Conservation (phyloP, 2,888 invertebrate species). For the Parapristionchus giblindavisi region DNA sequence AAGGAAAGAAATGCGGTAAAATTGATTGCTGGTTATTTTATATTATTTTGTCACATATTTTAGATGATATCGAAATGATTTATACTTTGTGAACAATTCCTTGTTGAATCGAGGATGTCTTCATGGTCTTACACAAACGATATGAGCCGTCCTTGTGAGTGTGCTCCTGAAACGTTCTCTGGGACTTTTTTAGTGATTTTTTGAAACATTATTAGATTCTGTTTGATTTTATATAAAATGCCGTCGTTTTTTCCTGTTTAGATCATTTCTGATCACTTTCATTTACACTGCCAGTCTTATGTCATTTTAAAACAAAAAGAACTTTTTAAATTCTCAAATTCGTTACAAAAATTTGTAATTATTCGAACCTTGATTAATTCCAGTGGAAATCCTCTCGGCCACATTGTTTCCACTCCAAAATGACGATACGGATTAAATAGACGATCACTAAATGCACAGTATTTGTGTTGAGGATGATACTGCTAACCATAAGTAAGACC, state of each 20-base stretch:
- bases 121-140: constrained; percentile 42
- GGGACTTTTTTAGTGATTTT: not conserved
- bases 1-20: no score
- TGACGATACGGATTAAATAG: constrained; percentile 52
- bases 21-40: not conserved
- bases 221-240: no score
- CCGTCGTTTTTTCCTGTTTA: no score
- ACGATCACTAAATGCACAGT: not conserved
- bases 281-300: no score
- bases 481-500: not conserved
- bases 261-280: no score
- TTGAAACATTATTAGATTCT: no score
- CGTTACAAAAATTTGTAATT: not conserved
- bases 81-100: constrained; percentile 47
- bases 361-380: constrained; percentile 39
- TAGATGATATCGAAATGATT: not conserved
- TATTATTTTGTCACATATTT: not conserved
- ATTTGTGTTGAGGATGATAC: not conserved
- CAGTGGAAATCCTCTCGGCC: constrained; percentile 54
- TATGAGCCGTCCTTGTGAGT: constrained; percentile 3
- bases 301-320: not conserved
- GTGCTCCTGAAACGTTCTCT: constrained; percentile 2
- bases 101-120: constrained; percentile 48
- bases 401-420: constrained; percentile 48
- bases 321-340: not conserved